These are phyloP conservation scores for Gallinago jamesoni DNA, from an alignment of 2,113 vertebrate species.

Conservation along the genomic window DNA sequence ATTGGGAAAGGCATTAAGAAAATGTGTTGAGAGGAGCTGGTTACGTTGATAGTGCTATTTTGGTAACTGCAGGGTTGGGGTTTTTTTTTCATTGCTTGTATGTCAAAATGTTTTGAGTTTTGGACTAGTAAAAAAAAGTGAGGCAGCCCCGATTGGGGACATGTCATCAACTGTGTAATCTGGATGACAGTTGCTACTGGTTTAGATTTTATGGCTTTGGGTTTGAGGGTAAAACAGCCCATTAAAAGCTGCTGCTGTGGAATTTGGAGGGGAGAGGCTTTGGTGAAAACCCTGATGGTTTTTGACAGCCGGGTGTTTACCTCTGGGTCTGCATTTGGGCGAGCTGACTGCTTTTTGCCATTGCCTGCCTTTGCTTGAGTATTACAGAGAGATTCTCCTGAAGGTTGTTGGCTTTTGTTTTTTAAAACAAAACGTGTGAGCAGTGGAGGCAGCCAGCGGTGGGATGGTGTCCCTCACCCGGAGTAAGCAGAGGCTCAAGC, in stretches of 20 bases:
- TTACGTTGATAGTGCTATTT: constrained; percentile 65
- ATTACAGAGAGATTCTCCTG: background rate
- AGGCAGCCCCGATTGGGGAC: background rate
- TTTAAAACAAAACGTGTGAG: constrained; percentile 11
- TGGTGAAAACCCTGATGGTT: background rate
- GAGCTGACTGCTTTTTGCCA: background rate
- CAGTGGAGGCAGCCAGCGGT: background rate
- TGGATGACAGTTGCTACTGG: background rate
- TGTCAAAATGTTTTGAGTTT: constrained; percentile 23
- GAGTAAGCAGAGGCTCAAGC: background rate
- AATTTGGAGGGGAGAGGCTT: background rate
- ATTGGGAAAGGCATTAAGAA: constrained; percentile 70
- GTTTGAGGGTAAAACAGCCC: constrained; percentile 34
- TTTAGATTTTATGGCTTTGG: constrained; percentile 28
- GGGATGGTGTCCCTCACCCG: background rate
- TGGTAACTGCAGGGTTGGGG: constrained; percentile 9
- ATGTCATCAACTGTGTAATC: background rate
- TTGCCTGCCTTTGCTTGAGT: constrained; percentile 11
- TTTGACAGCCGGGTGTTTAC: constrained; percentile 12
- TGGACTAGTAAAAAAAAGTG: background rate
- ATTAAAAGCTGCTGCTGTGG: constrained; percentile 23
- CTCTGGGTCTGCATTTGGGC: background rate
- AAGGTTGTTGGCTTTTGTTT: constrained; percentile 19
- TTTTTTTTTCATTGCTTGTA: background rate
- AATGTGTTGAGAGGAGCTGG: constrained; percentile 42